These are phyloP conservation scores for Struthidea cinerea DNA, from an alignment of 2,113 vertebrate genomes.

Conservation along the genomic window DNA sequence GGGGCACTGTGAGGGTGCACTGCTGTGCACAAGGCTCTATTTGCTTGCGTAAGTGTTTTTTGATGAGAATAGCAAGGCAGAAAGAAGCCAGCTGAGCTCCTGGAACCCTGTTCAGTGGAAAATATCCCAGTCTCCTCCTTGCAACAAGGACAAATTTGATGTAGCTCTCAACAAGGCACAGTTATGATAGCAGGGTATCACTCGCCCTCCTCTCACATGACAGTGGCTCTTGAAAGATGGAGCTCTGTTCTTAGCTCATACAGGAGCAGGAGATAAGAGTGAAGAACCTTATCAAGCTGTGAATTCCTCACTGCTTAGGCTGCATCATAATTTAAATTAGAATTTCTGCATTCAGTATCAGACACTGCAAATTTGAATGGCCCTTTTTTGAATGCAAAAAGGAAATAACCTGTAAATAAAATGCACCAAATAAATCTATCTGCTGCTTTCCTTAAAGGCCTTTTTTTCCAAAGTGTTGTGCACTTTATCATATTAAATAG, in stretches of 20 bases:
- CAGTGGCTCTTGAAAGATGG: not conserved
- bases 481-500: not conserved
- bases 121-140: not conserved
- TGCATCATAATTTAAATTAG: not conserved
- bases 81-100: not conserved
- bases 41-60: not conserved
- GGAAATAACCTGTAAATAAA: not conserved
- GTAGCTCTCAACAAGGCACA: not conserved
- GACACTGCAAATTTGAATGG: not conserved
- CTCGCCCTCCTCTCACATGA: not conserved
- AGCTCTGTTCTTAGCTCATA: not conserved
- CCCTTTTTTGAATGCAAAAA: not conserved
- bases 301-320: not conserved
- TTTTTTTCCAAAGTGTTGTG: not conserved
- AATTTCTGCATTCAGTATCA: not conserved
- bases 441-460: not conserved
- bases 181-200: not conserved
- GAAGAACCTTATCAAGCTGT: not conserved
- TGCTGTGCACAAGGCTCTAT: not conserved
- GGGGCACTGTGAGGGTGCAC: not conserved
- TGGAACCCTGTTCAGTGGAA: not conserved
- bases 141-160: not conserved
- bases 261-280: not conserved
- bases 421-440: not conserved
- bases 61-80: not conserved